phyloP scores from a whole-genome alignment of 2,888 invertebrate genomes.

The Lepidonotus clava region DNA sequence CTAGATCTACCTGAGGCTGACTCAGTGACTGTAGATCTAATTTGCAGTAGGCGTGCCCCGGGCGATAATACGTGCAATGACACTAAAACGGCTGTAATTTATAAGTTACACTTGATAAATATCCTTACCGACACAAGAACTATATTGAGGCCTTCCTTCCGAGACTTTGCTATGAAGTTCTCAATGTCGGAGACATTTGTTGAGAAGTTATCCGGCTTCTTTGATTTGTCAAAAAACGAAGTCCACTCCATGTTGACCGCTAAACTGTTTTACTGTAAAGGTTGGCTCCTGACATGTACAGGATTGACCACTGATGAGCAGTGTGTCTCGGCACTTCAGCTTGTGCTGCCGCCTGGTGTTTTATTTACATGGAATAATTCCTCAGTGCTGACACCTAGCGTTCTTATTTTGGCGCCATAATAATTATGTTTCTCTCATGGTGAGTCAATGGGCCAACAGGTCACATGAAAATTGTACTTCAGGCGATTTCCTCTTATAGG shows the following conservation, averaged over 20 bases:
- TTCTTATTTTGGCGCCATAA: too few relatives aligned
- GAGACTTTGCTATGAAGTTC: constrained; percentile 1
- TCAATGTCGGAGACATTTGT: constrained; percentile 11
- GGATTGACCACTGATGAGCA: too few relatives aligned
- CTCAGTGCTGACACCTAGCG: too few relatives aligned
- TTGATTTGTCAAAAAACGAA: constrained; percentile 35
- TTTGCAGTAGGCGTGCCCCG: not conserved
- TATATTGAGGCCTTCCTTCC: not conserved
- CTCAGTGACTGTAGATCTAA: not conserved
- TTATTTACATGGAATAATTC: too few relatives aligned
- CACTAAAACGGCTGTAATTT: not conserved
- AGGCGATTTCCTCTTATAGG: too few relatives aligned
- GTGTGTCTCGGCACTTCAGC: too few relatives aligned
- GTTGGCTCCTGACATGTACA: too few relatives aligned
- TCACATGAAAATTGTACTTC: too few relatives aligned
- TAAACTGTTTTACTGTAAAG: too few relatives aligned
- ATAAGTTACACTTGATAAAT: not conserved
- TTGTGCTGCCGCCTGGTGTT: too few relatives aligned
- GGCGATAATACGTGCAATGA: constrained; percentile 16
- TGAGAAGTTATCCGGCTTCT: constrained; percentile 24
- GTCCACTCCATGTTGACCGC: not conserved
- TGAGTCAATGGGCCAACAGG: too few relatives aligned
- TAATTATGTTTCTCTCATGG: too few relatives aligned
- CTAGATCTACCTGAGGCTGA: not conserved
- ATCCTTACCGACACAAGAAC: constrained; percentile 51